Percentiles rank a stretch among this genome's conserved stretches.
Conservation (phyloP, 2,797 vertebrate genomes). For the Tenualosa thibaudeaui region DNA sequence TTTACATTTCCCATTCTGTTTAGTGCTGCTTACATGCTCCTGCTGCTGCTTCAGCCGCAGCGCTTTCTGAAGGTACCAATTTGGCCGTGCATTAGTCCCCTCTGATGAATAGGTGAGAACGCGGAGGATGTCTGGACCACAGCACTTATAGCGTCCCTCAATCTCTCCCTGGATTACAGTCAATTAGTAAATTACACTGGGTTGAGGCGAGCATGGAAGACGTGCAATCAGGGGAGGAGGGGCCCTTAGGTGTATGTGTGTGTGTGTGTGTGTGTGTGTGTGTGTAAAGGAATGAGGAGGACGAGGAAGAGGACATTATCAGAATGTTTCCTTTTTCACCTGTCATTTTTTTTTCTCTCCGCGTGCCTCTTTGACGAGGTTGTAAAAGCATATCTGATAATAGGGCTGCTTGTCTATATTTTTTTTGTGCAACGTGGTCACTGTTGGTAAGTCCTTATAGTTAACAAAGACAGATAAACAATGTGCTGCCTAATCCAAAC, state of each 20-base stretch:
- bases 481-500: background rate
- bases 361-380: background rate
- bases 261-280: background rate
- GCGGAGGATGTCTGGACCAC: constrained; percentile 34
- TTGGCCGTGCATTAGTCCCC: constrained; percentile 38
- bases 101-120: constrained; percentile 38
- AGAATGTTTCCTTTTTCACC: background rate
- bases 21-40: constrained; percentile 9
- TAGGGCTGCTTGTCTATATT: background rate
- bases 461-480: background rate
- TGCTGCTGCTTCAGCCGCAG: background rate
- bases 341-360: too few relatives aligned
- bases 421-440: background rate
- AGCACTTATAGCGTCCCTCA: constrained; percentile 44
- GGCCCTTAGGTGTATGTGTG: background rate
- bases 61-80: constrained; percentile 40
- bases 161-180: constrained; percentile 24
- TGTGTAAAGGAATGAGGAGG: too few relatives aligned
- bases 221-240: background rate
- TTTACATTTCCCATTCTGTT: constrained; percentile 34
- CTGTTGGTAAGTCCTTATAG: background rate
- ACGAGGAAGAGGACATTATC: background rate
- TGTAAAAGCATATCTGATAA: background rate
- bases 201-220: constrained; percentile 14
- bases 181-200: constrained; percentile 47